Percentiles rank a stretch among this genome's conserved stretches.
Conservation (phyloP, 2,797 vertebrate genomes). For the Poecilia gillii region DNA sequence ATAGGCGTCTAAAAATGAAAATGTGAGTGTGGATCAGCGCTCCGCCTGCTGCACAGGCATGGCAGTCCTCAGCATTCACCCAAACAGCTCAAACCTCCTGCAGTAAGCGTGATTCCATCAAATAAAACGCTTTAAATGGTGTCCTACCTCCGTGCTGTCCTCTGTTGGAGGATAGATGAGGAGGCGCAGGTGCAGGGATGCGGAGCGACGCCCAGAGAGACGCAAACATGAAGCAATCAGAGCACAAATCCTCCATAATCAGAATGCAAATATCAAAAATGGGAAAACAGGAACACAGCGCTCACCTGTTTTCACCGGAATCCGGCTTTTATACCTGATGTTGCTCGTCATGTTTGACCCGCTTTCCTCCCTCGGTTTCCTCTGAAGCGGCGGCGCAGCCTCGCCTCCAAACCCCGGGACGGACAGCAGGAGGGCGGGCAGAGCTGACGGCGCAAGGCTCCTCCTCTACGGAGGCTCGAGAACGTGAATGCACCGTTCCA, state of each 20-base stretch:
- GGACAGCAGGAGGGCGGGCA: slow-evolving; percentile 54
- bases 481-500: not conserved
- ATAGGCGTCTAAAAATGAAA: slow-evolving; percentile 65
- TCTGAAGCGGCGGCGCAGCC: slow-evolving; percentile 51
- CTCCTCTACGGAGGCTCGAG: slow-evolving; percentile 48
- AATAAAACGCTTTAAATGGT: not conserved
- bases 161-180: slow-evolving; percentile 70
- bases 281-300: not conserved
- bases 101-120: not conserved
- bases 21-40: slow-evolving; percentile 22
- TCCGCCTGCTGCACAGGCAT: slow-evolving; percentile 40
- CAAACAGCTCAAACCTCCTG: not conserved
- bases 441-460: slow-evolving; percentile 38
- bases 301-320: slow-evolving; percentile 91
- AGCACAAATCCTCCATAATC: slow-evolving; percentile 5
- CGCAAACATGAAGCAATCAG: slow-evolving; percentile 54
- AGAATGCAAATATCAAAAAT: not conserved
- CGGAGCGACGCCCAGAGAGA: slow-evolving; percentile 69
- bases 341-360: slow-evolving; percentile 87
- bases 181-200: slow-evolving; percentile 80
- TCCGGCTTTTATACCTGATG: slow-evolving; percentile 93
- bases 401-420: slow-evolving; percentile 48
- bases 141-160: slow-evolving; percentile 79
- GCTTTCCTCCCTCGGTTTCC: slow-evolving; percentile 47
- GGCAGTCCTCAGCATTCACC: slow-evolving; percentile 1